Evolutionary conservation across 2,113 vertebrate species (phyloP).

Genomic region (Zeus faber): DNA sequence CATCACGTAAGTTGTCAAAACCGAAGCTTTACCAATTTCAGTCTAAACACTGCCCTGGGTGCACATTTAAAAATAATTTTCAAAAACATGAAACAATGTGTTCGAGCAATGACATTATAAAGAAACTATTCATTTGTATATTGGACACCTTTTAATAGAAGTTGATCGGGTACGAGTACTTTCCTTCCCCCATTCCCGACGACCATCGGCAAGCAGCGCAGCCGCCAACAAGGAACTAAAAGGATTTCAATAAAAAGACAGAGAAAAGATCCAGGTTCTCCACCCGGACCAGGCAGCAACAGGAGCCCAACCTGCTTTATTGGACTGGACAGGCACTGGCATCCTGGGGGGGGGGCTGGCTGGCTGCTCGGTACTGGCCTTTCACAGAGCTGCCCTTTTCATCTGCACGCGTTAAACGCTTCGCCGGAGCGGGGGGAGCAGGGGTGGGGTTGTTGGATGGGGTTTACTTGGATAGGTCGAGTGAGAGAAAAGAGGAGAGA

Average conservation of each 20-base stretch:
- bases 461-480: slow-evolving; percentile 26
- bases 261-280: slow-evolving; percentile 33
- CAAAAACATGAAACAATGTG: no score
- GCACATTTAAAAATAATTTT: no score
- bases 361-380: slow-evolving; percentile 64
- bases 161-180: no score
- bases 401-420: slow-evolving; percentile 72
- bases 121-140: no score
- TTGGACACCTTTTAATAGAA: no score
- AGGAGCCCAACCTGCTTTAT: slow-evolving; percentile 77
- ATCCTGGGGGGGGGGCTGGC: slow-evolving; percentile 71
- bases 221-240: neutral
- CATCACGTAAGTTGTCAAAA: slow-evolving; percentile 92
- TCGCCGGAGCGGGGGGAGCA: slow-evolving; percentile 56
- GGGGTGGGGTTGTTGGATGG: slow-evolving; percentile 40
- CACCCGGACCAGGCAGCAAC: slow-evolving; percentile 43
- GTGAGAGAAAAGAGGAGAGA: slow-evolving; percentile 45
- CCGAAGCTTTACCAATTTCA: no score
- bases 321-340: slow-evolving; percentile 81
- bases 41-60: no score
- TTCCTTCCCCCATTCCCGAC: no score
- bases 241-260: neutral
- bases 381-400: slow-evolving; percentile 77
- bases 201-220: neutral
- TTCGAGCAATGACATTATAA: no score